Evolutionary conservation across 2,888 invertebrate species (phyloP), one percentile per base, ranked within the genome.

Genomic region (Aphodius granarius): DNA sequence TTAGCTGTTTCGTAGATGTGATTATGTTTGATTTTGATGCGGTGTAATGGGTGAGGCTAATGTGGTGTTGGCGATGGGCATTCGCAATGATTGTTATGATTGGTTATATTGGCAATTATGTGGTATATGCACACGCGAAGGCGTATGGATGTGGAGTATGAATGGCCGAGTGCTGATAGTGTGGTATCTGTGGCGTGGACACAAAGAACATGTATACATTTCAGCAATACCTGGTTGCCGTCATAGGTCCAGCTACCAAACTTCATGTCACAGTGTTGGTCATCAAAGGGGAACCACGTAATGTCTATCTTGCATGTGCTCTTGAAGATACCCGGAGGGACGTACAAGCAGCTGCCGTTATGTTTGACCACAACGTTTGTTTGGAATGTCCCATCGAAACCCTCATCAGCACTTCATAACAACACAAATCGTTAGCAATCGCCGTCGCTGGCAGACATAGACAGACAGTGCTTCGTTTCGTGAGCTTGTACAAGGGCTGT

Each of bases 221-320:
- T 81, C 81, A 83, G 82, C 83, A 75, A 88, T 94, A 96, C 96
- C 95, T 96, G 95, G 91, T 94, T 94, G 91, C 97, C 97, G 89
- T 97, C 96, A 92, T 99, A 98, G 87, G 99, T 98, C 99, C 99
- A 99, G 91, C 98, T 98, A 91, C 99, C 99, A 90, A 99, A 99
- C 94, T 99, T 97, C 96, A 99, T 97, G 90, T 96, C 95, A 92
- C 99, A 99, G 90, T 95, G 94, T 93, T 99, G 99, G 91, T 99
- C 98, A 92, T 99, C 99, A 92, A 99, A 99, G 89, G 99, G 99
- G 93, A 99, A 99, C 98, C 98, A 99, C 89, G 98, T 98, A 94
- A 99, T 99, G 93, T 99, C 97, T 91, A 99, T 99, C 92, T 97
- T 97, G 94, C 99, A 99, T 91, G 98, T 99, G 93, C 98, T 97